These are phyloP conservation scores for Julus scandinavius DNA, from an alignment of 2,888 invertebrate species.

Conservation along the genomic window DNA sequence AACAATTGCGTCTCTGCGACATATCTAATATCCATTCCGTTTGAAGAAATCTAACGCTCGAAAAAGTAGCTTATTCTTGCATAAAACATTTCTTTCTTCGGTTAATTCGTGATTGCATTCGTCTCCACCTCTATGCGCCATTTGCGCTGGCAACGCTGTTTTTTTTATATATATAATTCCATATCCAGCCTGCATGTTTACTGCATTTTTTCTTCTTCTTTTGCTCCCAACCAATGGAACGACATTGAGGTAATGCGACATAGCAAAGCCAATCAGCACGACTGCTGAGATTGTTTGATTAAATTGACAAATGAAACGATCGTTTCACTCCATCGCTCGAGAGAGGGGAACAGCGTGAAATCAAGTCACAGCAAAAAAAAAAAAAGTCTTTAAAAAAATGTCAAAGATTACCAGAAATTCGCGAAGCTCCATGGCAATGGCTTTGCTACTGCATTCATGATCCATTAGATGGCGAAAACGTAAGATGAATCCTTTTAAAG, in stretches of 20 bases:
- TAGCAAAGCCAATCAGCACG: conserved; percentile 7
- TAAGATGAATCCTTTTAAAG: conserved; percentile 6
- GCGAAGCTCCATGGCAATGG: background rate
- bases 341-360: background rate
- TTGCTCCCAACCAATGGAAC: background rate
- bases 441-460: too few relatives aligned
- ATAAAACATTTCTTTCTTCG: background rate
- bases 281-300: conserved; percentile 20
- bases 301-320: conserved; percentile 23
- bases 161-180: background rate
- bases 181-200: too few relatives aligned
- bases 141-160: background rate
- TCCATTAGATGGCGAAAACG: background rate
- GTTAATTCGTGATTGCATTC: conserved; percentile 34
- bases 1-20: background rate
- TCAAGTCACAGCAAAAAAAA: background rate
- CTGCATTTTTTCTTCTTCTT: background rate
- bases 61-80: background rate
- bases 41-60: background rate
- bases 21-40: conserved; percentile 23
- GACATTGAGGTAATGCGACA: background rate
- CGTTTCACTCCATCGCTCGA: background rate
- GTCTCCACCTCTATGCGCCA: background rate
- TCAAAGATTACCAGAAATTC: background rate
- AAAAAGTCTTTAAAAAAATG: background rate